These are phyloP conservation scores for Hemitrygon akajei DNA, from an alignment of 2,797 vertebrate species.

Conservation along the genomic window DNA sequence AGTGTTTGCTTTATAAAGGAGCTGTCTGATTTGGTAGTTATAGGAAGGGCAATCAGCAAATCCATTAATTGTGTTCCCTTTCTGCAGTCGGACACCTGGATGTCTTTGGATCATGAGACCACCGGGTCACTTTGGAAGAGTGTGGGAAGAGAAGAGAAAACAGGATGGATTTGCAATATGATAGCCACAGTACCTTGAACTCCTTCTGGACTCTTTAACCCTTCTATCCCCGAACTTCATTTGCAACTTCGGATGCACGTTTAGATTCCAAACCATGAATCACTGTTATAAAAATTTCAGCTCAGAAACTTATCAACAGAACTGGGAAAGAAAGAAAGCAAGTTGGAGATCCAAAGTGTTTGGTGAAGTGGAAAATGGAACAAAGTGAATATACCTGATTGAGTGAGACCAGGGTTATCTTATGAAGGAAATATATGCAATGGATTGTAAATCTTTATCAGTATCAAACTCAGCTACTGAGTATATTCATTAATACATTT, in stretches of 20 bases:
- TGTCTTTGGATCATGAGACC: background rate
- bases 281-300: too few relatives aligned
- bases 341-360: too few relatives aligned
- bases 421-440: too few relatives aligned
- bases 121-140: constrained; percentile 19
- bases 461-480: too few relatives aligned
- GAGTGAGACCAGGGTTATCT: too few relatives aligned
- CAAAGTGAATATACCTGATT: too few relatives aligned
- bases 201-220: background rate
- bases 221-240: background rate
- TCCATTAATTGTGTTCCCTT: background rate
- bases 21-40: constrained; percentile 9
- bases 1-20: constrained; percentile 8
- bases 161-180: background rate
- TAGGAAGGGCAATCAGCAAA: background rate
- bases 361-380: too few relatives aligned
- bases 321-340: too few relatives aligned
- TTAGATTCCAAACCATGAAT: background rate
- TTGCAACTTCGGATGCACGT: background rate
- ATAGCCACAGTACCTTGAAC: background rate
- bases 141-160: background rate
- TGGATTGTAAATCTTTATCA: too few relatives aligned
- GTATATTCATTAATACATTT: too few relatives aligned
- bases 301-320: too few relatives aligned
- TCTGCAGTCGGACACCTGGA: background rate